Conservation (phyloP, 2,888 invertebrate species). For the Prosapia bicincta region DNA sequence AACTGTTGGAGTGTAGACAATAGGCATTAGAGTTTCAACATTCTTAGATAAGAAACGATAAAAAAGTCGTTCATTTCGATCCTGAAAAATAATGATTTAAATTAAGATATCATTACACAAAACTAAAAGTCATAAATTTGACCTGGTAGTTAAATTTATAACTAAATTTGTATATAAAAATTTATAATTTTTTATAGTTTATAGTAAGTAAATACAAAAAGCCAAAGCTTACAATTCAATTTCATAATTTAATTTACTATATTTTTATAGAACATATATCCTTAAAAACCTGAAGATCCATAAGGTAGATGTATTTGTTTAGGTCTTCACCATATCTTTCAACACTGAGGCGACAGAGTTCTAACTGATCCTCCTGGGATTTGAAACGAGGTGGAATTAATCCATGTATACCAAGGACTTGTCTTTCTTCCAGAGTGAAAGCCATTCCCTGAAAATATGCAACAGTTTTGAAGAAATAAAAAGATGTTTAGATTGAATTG, state of each 20-base stretch:
- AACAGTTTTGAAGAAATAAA: too few species aligned
- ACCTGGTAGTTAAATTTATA: too few species aligned
- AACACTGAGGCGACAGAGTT: constrained; percentile 77
- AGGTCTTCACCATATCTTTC: constrained; percentile 83
- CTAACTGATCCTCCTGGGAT: constrained; percentile 81
- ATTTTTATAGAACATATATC: too few species aligned
- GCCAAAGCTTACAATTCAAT: too few species aligned
- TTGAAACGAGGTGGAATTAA: constrained; percentile 89
- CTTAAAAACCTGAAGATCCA: constrained; percentile 65
- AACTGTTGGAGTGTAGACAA: constrained; percentile 99
- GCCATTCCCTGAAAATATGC: constrained; percentile 86
- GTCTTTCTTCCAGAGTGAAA: constrained; percentile 90
- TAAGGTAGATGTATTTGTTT: constrained; percentile 94
- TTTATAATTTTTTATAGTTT: too few species aligned
- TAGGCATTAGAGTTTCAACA: constrained; percentile 90
- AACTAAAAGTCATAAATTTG: too few species aligned
- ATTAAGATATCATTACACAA: too few species aligned
- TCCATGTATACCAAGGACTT: constrained; percentile 92
- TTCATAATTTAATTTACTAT: too few species aligned
- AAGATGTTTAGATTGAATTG: too few species aligned
- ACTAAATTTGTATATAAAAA: too few species aligned
- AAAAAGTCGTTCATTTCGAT: constrained; percentile 95
- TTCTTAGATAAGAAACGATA: constrained; percentile 85
- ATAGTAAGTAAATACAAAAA: too few species aligned
- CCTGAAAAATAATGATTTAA: constrained; percentile 51